phyloP scores from a whole-genome alignment of 2,797 vertebrate species.

The Pristis pectinata region DNA sequence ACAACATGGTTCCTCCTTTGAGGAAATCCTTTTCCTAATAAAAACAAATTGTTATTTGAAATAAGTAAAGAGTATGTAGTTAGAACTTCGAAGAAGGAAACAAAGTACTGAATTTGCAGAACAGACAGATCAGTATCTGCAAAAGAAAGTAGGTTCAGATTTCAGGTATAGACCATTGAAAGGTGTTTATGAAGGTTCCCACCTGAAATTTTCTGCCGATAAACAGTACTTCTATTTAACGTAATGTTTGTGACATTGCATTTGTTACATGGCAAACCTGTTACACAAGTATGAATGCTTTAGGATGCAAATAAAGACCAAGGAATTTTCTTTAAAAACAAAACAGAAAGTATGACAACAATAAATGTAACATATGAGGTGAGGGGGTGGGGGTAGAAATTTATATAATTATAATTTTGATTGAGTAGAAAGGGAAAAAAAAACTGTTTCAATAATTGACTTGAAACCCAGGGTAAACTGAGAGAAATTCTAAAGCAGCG shows the following conservation, averaged over 20 bases:
- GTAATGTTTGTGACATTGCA: neutral
- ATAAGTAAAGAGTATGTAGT: neutral
- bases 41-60: neutral
- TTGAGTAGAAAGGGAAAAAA: neutral
- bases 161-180: neutral
- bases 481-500: neutral
- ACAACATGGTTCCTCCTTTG: neutral
- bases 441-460: neutral
- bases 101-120: neutral
- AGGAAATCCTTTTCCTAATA: neutral
- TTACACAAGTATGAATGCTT: neutral
- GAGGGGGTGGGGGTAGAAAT: neutral
- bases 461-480: neutral
- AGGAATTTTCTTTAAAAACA: neutral
- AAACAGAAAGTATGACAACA: neutral
- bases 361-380: neutral
- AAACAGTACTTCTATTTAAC: neutral
- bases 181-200: neutral
- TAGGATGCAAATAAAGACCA: neutral
- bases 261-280: neutral
- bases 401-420: neutral
- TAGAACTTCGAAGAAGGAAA: neutral
- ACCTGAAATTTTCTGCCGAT: neutral
- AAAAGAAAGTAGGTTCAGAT: neutral
- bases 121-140: neutral